Percentiles rank a stretch among this genome's conserved stretches.
phyloP scores from a whole-genome alignment of 1,140 invertebrate genomes.

The Zaprionus capensis region DNA sequence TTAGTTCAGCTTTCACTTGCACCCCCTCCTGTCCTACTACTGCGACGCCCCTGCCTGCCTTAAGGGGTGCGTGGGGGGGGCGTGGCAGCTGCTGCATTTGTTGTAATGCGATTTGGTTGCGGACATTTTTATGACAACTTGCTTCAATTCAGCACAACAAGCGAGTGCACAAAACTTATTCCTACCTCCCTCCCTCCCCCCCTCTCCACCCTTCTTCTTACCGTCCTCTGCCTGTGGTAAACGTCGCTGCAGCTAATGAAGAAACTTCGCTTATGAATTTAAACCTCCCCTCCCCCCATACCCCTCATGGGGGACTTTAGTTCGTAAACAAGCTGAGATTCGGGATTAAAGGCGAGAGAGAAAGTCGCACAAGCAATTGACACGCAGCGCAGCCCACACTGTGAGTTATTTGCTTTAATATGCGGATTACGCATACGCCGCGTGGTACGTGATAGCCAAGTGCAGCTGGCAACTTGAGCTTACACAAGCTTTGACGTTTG shows the following conservation, averaged over 20 bases:
- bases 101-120: slow-evolving; percentile 62
- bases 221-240: slow-evolving; percentile 1
- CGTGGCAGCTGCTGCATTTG: slow-evolving; percentile 15
- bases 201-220: neutral
- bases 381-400: neutral
- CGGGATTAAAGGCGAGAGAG: neutral
- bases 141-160: slow-evolving; percentile 77
- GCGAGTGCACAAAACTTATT: slow-evolving; percentile 67
- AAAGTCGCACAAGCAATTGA: neutral
- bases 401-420: slow-evolving; percentile 9
- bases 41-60: neutral
- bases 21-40: neutral
- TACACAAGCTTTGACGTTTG: neutral
- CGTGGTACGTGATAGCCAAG: neutral
- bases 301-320: neutral
- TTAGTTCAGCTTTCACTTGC: neutral
- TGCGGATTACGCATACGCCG: slow-evolving; percentile 37
- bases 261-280: slow-evolving; percentile 73
- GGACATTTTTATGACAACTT: slow-evolving; percentile 81
- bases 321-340: slow-evolving; percentile 28
- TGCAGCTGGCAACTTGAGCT: neutral
- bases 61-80: no score
- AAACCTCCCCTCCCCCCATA: neutral
- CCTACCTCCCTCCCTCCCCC: slow-evolving; percentile 23
- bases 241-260: slow-evolving; percentile 63